Evolutionary conservation across 1,140 invertebrate species (phyloP).

Genomic region (Drosophila kurseongensis): DNA sequence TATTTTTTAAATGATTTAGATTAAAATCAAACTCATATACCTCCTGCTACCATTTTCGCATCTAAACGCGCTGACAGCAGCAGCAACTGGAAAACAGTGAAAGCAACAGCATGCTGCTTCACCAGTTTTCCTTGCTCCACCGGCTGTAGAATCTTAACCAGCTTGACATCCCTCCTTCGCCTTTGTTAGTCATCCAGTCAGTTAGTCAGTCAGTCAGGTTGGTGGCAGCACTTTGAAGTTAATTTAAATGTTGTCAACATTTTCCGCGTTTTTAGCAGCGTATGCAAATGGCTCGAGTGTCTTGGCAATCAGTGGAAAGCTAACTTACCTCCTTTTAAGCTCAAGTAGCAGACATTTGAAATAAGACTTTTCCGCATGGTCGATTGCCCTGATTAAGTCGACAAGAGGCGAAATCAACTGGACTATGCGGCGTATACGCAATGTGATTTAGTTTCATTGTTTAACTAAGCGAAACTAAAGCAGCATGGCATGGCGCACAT

Average conservation of each 20-base stretch:
- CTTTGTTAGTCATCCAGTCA: constrained; percentile 16
- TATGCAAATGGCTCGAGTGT: constrained; percentile 76
- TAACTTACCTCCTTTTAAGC: constrained; percentile 31
- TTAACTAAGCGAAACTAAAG: constrained; percentile 56
- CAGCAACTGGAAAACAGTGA: constrained; percentile 9
- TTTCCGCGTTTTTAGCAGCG: constrained; percentile 69
- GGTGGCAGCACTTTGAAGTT: constrained; percentile 79
- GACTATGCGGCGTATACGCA: constrained; percentile 59
- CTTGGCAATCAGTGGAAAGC: constrained; percentile 53
- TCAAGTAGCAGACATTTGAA: constrained; percentile 18
- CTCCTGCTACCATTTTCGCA: constrained; percentile 19
- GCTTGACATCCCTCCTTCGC: constrained; percentile 13
- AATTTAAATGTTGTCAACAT: constrained; percentile 83
- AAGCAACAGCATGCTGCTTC: constrained; percentile 28
- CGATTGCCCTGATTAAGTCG: constrained; percentile 46
- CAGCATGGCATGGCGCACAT: constrained; percentile 51
- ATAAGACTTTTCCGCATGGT: constrained; percentile 38
- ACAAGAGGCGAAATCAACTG: constrained; percentile 3
- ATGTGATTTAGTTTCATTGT: constrained; percentile 66
- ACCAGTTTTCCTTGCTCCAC: neutral
- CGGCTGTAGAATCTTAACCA: constrained; percentile 13
- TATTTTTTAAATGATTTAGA: no score
- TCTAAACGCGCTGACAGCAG: constrained; percentile 39
- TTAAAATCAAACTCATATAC: constrained; percentile 22
- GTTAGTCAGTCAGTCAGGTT: constrained; percentile 35